Conservation (phyloP, 2,888 invertebrate species). For the Isoperla grammatica region DNA sequence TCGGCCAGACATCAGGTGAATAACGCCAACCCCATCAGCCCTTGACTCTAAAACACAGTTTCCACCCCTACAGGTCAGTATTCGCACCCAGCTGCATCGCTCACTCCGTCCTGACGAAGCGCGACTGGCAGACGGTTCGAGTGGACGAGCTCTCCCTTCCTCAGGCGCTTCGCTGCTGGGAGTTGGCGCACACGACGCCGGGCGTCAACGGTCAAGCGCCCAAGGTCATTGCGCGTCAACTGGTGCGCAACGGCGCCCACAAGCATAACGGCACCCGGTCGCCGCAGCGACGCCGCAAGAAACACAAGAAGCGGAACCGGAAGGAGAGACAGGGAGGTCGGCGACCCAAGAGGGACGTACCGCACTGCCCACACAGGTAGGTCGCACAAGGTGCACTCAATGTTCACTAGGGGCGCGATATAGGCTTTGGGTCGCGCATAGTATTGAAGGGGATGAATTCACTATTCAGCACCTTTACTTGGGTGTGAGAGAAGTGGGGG, state of each 20-base stretch:
- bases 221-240: constrained; percentile 20
- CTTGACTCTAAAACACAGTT: not conserved
- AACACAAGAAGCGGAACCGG: constrained; percentile 27
- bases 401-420: too few species aligned
- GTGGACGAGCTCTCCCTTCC: constrained; percentile 80
- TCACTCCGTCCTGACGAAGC: constrained; percentile 80
- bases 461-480: too few species aligned
- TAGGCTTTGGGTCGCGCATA: too few species aligned
- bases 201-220: not conserved
- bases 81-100: constrained; percentile 93
- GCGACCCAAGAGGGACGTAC: constrained; percentile 42
- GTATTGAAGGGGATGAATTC: too few species aligned
- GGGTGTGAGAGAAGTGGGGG: too few species aligned
- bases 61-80: constrained; percentile 54
- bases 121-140: constrained; percentile 81
- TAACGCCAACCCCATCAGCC: too few species aligned
- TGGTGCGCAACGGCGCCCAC: constrained; percentile 12
- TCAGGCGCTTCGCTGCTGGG: constrained; percentile 86
- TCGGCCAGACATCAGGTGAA: too few species aligned
- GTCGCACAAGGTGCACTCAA: too few species aligned
- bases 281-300: constrained; percentile 22
- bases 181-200: constrained; percentile 45
- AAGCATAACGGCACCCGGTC: not conserved
- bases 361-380: constrained; percentile 40
- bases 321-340: constrained; percentile 36